These are phyloP conservation scores for Myrmecophaga tridactyla DNA, from an alignment of 2,113 vertebrate species.

Conservation along the genomic window DNA sequence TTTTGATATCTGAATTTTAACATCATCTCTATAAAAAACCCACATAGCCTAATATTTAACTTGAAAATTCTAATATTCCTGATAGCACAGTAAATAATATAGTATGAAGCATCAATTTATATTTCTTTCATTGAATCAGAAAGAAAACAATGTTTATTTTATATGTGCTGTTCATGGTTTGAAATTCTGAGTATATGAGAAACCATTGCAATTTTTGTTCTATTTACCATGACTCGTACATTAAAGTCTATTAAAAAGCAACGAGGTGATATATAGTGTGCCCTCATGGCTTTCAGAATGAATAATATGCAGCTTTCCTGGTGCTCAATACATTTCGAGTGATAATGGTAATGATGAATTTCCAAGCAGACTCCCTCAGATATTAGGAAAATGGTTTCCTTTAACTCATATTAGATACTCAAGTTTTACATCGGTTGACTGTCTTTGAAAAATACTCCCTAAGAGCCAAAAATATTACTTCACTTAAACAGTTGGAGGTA, in stretches of 20 bases:
- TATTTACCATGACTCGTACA: background rate
- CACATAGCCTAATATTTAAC: background rate
- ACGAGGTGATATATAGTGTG: conserved; percentile 72
- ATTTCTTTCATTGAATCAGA: background rate
- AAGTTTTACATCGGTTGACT: conserved; percentile 53
- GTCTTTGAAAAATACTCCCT: conserved; percentile 66
- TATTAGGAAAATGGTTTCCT: conserved; percentile 67
- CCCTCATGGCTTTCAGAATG: conserved; percentile 76
- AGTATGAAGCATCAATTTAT: background rate
- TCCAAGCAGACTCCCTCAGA: conserved; percentile 53
- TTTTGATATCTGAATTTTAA: background rate
- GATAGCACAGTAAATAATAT: background rate
- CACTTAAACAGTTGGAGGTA: conserved; percentile 54
- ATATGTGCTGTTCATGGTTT: conserved; percentile 45
- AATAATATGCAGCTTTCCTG: conserved; percentile 79
- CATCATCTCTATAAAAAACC: background rate
- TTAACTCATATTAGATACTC: conserved; percentile 74
- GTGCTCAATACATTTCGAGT: conserved; percentile 63
- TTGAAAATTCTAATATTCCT: background rate
- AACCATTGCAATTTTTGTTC: conserved; percentile 44
- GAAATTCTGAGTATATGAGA: conserved; percentile 27
- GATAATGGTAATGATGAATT: conserved; percentile 83
- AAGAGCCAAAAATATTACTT: conserved; percentile 67
- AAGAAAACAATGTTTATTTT: background rate
- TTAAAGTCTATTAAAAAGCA: conserved; percentile 77